Conservation (phyloP, 2,888 invertebrate species). For the Mayetiola destructor region DNA sequence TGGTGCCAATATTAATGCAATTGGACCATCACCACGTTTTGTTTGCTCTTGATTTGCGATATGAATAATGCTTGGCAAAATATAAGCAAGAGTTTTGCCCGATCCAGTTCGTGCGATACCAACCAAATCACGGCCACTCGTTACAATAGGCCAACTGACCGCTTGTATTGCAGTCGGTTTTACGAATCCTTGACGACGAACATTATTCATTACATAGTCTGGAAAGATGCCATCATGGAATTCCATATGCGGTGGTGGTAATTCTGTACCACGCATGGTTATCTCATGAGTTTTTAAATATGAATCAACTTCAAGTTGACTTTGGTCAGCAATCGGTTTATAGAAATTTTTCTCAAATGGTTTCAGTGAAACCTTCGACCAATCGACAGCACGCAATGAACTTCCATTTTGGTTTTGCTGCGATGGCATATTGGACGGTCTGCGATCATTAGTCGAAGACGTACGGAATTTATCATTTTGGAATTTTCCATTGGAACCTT, state of each 20-base stretch:
- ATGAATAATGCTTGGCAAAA: conserved; percentile 86
- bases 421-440: neutral
- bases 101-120: conserved; percentile 93
- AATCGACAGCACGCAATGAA: conserved; percentile 67
- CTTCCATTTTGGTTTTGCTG: conserved; percentile 39
- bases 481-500: conserved; percentile 5
- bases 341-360: conserved; percentile 93
- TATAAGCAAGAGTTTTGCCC: conserved; percentile 81
- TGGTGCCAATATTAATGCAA: conserved; percentile 78
- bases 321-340: conserved; percentile 56
- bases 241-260: conserved; percentile 73
- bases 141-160: conserved; percentile 90
- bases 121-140: conserved; percentile 85
- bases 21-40: conserved; percentile 81
- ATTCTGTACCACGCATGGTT: conserved; percentile 67
- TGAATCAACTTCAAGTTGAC: conserved; percentile 54
- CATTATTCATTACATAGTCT: conserved; percentile 67
- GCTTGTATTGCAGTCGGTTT: conserved; percentile 89
- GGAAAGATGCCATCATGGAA: conserved; percentile 84
- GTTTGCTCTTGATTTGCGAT: conserved; percentile 81
- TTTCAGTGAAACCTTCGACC: conserved; percentile 67
- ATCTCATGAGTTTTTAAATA: conserved; percentile 72
- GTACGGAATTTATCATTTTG: neutral
- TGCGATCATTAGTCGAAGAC: neutral
- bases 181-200: conserved; percentile 67